Conservation (phyloP, 2,113 vertebrate genomes). For the Tenrec ecaudatus region DNA sequence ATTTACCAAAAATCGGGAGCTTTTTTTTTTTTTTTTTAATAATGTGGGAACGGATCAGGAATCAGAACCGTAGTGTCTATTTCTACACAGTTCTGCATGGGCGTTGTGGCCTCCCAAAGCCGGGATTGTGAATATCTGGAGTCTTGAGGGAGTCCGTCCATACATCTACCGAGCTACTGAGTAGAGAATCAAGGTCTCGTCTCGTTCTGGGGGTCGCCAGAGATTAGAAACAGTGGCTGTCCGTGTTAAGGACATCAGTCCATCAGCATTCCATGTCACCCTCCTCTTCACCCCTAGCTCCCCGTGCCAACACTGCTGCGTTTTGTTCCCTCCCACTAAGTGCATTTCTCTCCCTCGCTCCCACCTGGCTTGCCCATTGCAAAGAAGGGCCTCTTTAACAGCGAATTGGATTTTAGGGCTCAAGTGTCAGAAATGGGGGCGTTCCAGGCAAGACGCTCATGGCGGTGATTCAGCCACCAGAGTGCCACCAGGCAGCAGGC, state of each 20-base stretch:
- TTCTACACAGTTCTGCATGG: slow-evolving; percentile 44
- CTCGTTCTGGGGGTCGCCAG: not conserved
- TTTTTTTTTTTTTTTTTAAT: slow-evolving; percentile 17
- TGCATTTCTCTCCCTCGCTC: not conserved
- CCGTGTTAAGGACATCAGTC: not conserved
- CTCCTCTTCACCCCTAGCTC: not conserved
- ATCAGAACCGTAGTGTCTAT: not conserved
- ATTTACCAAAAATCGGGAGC: slow-evolving; percentile 57
- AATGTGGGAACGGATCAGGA: slow-evolving; percentile 64
- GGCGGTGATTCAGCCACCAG: slow-evolving; percentile 56
- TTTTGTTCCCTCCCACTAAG: too few relatives aligned
- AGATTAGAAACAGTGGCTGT: not conserved
- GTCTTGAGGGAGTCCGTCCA: not conserved
- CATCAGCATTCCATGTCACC: rapidly evolving
- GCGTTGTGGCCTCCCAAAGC: slow-evolving; percentile 11
- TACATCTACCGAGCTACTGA: not conserved
- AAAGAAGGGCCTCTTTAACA: not conserved
- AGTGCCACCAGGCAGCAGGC: slow-evolving; percentile 56
- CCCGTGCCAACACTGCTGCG: not conserved
- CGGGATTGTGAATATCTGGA: not conserved
- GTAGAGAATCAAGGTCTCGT: not conserved
- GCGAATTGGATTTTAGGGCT: not conserved
- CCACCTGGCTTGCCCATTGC: not conserved
- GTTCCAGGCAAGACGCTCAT: slow-evolving; percentile 45
- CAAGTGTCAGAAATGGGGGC: slow-evolving; percentile 50